A percentile compares a stretch with the other conserved stretches of the same genome.
phyloP scores from a whole-genome alignment of 2,888 invertebrate species.

The Nomada goodeniana region DNA sequence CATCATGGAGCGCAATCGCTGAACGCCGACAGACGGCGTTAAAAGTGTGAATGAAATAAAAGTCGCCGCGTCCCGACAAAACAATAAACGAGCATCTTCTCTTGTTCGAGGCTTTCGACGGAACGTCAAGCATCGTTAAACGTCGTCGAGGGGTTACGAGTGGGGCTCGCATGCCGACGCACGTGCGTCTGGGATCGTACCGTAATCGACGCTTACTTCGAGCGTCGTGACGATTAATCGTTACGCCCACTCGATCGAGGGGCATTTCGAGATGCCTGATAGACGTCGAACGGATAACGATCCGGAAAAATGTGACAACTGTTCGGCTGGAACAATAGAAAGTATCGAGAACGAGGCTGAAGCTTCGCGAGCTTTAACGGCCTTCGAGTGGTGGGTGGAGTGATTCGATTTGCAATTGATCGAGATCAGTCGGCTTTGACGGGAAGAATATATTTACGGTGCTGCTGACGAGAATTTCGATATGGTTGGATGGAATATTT shows the following conservation, averaged over 20 bases:
- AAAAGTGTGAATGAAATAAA: conserved; percentile 20
- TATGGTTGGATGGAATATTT: too few species aligned
- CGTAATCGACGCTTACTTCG: conserved; percentile 26
- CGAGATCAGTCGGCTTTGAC: background rate
- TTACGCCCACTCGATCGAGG: conserved; percentile 33
- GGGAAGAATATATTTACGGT: too few species aligned
- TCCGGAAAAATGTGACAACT: conserved; percentile 2
- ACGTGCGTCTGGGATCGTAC: conserved; percentile 8
- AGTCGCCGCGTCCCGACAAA: conserved; percentile 11
- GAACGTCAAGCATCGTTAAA: background rate
- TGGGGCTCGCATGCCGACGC: conserved; percentile 1
- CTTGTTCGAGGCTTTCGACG: background rate
- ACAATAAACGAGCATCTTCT: conserved; percentile 5
- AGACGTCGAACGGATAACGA: conserved; percentile 3
- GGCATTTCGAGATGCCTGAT: conserved; percentile 21
- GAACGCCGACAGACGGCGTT: conserved; percentile 26
- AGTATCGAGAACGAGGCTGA: conserved; percentile 8
- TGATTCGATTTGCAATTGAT: background rate
- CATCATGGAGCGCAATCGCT: conserved; percentile 66
- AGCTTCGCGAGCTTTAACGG: background rate
- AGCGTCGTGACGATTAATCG: conserved; percentile 67
- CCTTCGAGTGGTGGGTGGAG: background rate
- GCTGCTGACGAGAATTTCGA: too few species aligned
- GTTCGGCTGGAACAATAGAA: background rate
- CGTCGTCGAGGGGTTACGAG: background rate